phyloP scores from a whole-genome alignment of 2,888 invertebrate genomes.

The Nemurella pictetii region DNA sequence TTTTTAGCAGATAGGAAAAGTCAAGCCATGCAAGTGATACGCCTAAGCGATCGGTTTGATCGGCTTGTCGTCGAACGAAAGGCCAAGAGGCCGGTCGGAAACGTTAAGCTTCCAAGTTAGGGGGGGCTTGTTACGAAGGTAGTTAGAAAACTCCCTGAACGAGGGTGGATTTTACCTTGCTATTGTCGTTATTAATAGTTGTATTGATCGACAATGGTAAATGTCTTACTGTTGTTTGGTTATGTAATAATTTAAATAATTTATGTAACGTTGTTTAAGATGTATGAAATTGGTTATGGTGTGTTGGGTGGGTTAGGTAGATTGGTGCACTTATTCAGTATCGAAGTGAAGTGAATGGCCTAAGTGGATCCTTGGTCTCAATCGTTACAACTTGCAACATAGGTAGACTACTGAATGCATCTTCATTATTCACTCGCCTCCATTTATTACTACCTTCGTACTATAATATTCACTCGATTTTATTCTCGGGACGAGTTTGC shows the following conservation, averaged over 20 bases:
- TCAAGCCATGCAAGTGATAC: background rate
- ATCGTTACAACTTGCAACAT: background rate
- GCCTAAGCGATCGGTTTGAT: background rate
- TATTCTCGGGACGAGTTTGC: background rate
- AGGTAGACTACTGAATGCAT: background rate
- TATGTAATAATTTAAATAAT: background rate
- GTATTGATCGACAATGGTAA: background rate
- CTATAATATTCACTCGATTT: conserved; percentile 14
- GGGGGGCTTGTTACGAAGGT: background rate
- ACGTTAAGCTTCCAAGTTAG: background rate
- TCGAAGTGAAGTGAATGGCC: background rate
- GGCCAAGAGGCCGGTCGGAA: background rate
- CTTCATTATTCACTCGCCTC: background rate
- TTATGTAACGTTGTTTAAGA: background rate
- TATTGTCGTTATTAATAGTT: background rate
- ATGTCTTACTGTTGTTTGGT: background rate
- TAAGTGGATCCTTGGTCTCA: background rate
- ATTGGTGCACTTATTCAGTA: background rate
- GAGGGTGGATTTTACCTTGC: background rate
- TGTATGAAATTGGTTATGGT: background rate
- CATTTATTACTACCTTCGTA: conserved; percentile 6
- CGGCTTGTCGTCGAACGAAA: no score
- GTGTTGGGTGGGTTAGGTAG: background rate
- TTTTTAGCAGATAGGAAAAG: background rate
- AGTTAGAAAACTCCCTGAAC: background rate